Base-by-base conservation (phyloP, 2,113 vertebrate species). In the Strix uralensis region DNA sequence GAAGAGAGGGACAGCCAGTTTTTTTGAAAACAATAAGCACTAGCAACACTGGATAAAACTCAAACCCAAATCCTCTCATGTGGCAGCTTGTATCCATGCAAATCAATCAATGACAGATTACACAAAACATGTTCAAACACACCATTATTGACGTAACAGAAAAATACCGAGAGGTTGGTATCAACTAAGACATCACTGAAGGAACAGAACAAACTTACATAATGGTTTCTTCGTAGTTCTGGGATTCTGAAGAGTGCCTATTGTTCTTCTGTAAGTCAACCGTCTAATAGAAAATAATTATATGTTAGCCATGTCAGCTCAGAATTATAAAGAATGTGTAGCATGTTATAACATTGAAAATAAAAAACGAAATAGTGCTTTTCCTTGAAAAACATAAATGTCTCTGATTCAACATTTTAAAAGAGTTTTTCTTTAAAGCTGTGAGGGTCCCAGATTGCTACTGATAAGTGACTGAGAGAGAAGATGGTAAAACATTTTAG, bases 191-290 rank as follows among this genome's bases (percentile, higher is more conserved):
- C 22, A 93, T 7, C 25, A 59, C 54, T 46, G 72, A 58, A 89
- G 54, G 67, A 91, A 51, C 38, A 67, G 47, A 63, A 13, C 34
- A 82, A 54, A 98, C 99, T 99, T 97, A 99, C 99, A 99, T 38
- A 97, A 86, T 0, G 98, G 97, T 79, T 97, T 98, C 97, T 97
- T 98, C 46, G 98, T 92, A 63, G 97, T 98, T 73, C 96, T 96
- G 19, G 98, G 95, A n/a, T 97, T 96, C 34, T 98, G 98, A 62
- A 98, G 91, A 17, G 98, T 98, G 47, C 98, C 98, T 19, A 97
- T 93, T 87, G 98, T 98, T 97, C 98, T 99, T 94, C 99, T 97
- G 97, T 99, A 99, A 82, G 88, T 98, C 86, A 99, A 78, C 9
- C 99, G 98, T 85, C 99, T 99, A 93, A 90, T 0, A 57, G 58